Conservation (phyloP, 1,140 invertebrate species). For the Drosophila miranda region DNA sequence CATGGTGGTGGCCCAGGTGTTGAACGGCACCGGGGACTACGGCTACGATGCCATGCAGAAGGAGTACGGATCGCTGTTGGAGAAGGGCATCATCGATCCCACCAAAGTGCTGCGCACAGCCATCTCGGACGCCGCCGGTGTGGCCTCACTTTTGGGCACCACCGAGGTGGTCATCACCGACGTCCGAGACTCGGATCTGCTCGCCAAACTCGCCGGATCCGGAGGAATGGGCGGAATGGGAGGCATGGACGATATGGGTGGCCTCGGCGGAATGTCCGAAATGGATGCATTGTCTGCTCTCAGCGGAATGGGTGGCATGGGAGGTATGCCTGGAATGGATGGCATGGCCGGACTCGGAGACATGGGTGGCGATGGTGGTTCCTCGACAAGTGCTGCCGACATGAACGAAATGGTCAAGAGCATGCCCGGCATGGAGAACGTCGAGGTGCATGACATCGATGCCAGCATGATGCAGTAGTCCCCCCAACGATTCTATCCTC, state of each 20-base stretch:
- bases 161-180: slow-evolving; percentile 98
- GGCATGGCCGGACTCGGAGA: neutral
- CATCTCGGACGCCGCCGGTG: slow-evolving; percentile 97
- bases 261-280: slow-evolving; percentile 25
- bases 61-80: slow-evolving; percentile 97
- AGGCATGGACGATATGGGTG: slow-evolving; percentile 57
- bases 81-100: slow-evolving; percentile 98
- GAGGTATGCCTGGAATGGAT: slow-evolving; percentile 24
- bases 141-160: slow-evolving; percentile 97
- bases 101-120: slow-evolving; percentile 99
- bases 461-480: slow-evolving; percentile 25
- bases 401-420: slow-evolving; percentile 59
- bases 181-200: slow-evolving; percentile 92
- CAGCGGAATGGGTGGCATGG: slow-evolving; percentile 29
- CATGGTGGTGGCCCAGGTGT: slow-evolving; percentile 95
- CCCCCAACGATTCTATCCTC: no score
- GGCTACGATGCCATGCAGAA: slow-evolving; percentile 98
- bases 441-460: slow-evolving; percentile 62
- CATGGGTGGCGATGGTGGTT: slow-evolving; percentile 33
- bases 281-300: slow-evolving; percentile 35
- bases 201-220: slow-evolving; percentile 64
- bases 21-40: slow-evolving; percentile 87
- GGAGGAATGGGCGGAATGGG: slow-evolving; percentile 62
- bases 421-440: slow-evolving; percentile 67
- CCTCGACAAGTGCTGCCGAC: slow-evolving; percentile 18